Evolutionary conservation across 2,113 vertebrate genomes (phyloP), one percentile per base, ranked within the genome.

Genomic region (Cinclus cinclus): DNA sequence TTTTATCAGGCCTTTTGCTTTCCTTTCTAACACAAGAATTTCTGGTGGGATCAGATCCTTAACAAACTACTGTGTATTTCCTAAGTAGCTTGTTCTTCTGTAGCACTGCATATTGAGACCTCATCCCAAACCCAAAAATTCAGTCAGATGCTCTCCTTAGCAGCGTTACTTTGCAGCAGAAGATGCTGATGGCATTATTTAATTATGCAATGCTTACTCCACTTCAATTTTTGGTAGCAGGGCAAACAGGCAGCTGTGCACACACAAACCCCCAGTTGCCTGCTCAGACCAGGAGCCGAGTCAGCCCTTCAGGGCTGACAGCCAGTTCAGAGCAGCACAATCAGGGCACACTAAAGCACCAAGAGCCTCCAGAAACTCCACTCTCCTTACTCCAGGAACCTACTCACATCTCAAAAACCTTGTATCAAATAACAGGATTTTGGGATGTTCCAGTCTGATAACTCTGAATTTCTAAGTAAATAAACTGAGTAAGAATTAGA

Each of bases 1-100:
- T 94, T 95, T 97, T 95, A 96, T 92, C 77, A 71, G 64, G 85
- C 65, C 80, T 93, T 95, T 75, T 75, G 47, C 95, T 87, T 96
- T 87, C 93, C 69, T 89, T 95, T 89, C 76, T 84, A 92, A 65
- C 73, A 39, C 42, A 53, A 87, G 60, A 89, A 95, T 90, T 94
- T 93, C 83, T 95, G 83, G 89, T 2, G 2, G 68, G 59, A 64
- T 86, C 73, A 60, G 82, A 75, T 77, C 76, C 74, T 81, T 95
- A 94, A 92, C 63, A 79, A 94, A 77, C 44, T 33, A 28, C 22
- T 50, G n/a, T 2, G 0, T 39, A 28, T 77, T 94, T 95, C 35
- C 7, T 20, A 55, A n/a, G 22, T 7, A 83, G 75, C 42, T 71
- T 53, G 25, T 22, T n/a, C 44, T 81, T 59, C 49, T 6, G 5